Percentiles rank a stretch among this genome's conserved stretches.
These are phyloP conservation scores for Dynastes grantii DNA, from an alignment of 2,888 invertebrate species.

Conservation along the genomic window DNA sequence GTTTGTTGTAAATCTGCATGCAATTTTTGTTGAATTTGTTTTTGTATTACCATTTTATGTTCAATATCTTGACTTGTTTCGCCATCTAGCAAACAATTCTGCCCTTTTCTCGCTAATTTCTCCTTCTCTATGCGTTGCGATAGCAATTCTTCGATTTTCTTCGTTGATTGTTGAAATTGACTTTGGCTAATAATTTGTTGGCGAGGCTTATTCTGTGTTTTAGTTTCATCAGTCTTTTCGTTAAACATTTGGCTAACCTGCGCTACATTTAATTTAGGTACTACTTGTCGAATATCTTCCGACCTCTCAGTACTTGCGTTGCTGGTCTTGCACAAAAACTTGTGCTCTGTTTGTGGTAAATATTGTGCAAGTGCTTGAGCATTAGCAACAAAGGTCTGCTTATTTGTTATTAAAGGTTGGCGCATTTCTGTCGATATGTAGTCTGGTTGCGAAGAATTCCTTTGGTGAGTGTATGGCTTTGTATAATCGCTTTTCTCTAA, in stretches of 20 bases:
- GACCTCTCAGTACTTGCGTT: constrained; percentile 48
- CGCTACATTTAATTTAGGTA: constrained; percentile 56
- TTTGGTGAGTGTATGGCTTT: constrained; percentile 63
- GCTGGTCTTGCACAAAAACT: constrained; percentile 55
- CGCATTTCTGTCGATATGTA: constrained; percentile 54
- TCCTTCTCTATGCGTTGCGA: constrained; percentile 69
- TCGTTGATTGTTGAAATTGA: constrained; percentile 70
- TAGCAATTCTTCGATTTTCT: constrained; percentile 70
- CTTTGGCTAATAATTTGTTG: constrained; percentile 64
- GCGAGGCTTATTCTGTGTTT: constrained; percentile 58
- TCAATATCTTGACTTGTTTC: constrained; percentile 66
- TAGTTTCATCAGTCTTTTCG: constrained; percentile 61
- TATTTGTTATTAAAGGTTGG: constrained; percentile 60
- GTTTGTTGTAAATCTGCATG: constrained; percentile 71
- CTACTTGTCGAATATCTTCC: constrained; percentile 52
- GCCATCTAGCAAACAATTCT: constrained; percentile 63
- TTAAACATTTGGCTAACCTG: constrained; percentile 53
- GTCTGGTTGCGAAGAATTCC: constrained; percentile 66
- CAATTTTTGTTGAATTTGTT: constrained; percentile 70
- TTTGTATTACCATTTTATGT: constrained; percentile 68
- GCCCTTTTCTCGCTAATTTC: constrained; percentile 62
- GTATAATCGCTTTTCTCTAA: constrained; percentile 57
- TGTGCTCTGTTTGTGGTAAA: constrained; percentile 66
- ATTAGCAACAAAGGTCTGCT: constrained; percentile 64
- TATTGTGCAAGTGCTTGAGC: constrained; percentile 69